A percentile compares a stretch with the other conserved stretches of the same genome.
These are phyloP conservation scores for Eilema sororculum DNA, from an alignment of 2,888 invertebrate genomes.

Conservation along the genomic window DNA sequence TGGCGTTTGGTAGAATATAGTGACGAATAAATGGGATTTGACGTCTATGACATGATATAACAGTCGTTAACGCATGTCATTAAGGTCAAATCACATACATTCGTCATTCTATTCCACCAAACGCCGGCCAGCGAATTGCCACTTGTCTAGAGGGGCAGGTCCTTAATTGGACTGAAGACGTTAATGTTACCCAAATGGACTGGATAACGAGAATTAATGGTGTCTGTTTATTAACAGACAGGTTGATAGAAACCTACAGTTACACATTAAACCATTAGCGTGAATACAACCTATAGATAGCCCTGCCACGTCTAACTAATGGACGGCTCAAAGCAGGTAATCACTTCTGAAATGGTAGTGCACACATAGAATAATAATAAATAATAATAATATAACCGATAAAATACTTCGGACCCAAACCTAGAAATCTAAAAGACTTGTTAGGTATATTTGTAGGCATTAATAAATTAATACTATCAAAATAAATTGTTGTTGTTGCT, in stretches of 20 bases:
- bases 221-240: neutral
- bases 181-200: neutral
- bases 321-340: slow-evolving; percentile 33
- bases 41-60: no score
- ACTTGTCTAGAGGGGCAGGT: no score
- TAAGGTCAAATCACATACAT: no score
- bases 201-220: slow-evolving; percentile 24
- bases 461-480: no score
- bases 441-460: no score
- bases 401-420: neutral
- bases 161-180: neutral
- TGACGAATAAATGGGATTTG: no score
- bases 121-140: no score
- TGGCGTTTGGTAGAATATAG: no score
- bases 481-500: no score
- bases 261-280: neutral
- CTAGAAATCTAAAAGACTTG: no score
- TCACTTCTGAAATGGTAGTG: slow-evolving; percentile 20
- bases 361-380: neutral
- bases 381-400: neutral
- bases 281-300: neutral
- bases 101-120: no score
- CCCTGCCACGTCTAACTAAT: slow-evolving; percentile 20
- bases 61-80: no score
- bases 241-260: slow-evolving; percentile 9